These are phyloP conservation scores for Lepidurus apus DNA, from an alignment of 1,140 invertebrate genomes.

Conservation along the genomic window DNA sequence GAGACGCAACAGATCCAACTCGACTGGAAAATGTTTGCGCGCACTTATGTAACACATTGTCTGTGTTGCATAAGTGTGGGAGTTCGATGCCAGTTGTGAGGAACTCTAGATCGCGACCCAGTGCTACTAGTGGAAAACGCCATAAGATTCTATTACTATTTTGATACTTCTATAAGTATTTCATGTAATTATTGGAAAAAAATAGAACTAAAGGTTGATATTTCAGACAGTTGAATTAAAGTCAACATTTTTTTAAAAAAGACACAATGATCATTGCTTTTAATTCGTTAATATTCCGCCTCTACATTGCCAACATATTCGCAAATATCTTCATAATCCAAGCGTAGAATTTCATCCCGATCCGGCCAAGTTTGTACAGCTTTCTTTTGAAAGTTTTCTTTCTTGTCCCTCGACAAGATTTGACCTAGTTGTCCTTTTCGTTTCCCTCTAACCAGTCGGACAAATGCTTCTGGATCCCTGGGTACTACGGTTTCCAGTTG, in stretches of 20 bases:
- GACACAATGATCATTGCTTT: not conserved
- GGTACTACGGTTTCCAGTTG: slow-evolving; percentile 48
- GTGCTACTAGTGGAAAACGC: too few relatives aligned
- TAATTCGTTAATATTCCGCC: not conserved
- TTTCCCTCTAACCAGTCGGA: slow-evolving; percentile 44
- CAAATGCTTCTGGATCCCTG: slow-evolving; percentile 41
- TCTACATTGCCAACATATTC: slow-evolving; percentile 35
- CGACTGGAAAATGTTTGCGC: too few relatives aligned
- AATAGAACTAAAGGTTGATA: too few relatives aligned
- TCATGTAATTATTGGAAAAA: too few relatives aligned
- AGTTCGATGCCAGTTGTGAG: too few relatives aligned
- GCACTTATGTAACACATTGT: too few relatives aligned
- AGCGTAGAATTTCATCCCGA: slow-evolving; percentile 32
- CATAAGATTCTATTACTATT: too few relatives aligned
- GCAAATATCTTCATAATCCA: slow-evolving; percentile 34
- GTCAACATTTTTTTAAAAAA: not conserved
- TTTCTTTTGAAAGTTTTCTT: slow-evolving; percentile 25
- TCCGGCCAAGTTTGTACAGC: slow-evolving; percentile 34
- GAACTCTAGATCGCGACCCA: too few relatives aligned
- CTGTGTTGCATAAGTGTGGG: too few relatives aligned
- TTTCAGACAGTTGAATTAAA: too few relatives aligned
- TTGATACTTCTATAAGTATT: too few relatives aligned
- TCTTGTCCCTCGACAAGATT: slow-evolving; percentile 32
- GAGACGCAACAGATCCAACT: too few relatives aligned
- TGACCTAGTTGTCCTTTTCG: slow-evolving; percentile 44